A percentile compares a stretch with the other conserved stretches of the same genome.
These are phyloP conservation scores for Aethina tumida DNA, from an alignment of 1,140 invertebrate species.

Conservation along the genomic window DNA sequence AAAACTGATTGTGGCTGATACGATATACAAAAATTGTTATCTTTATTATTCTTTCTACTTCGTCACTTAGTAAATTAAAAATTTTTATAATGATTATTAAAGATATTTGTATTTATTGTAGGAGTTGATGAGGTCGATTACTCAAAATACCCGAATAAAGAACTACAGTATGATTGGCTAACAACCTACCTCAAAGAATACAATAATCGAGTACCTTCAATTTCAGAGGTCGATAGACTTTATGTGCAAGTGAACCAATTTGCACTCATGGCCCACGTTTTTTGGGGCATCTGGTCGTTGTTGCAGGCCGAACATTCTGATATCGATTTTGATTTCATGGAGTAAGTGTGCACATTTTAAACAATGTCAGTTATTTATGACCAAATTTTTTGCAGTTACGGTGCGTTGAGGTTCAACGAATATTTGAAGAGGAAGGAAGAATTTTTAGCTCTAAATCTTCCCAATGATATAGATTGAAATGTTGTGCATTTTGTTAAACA, in stretches of 20 bases:
- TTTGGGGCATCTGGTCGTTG: conserved; percentile 90
- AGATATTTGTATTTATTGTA: conserved; percentile 11
- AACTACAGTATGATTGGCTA: conserved; percentile 78
- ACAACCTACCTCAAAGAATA: conserved; percentile 61
- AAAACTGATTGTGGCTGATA: no score
- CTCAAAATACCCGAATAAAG: conserved; percentile 65
- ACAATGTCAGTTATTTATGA: conserved; percentile 4
- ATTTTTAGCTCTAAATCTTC: conserved; percentile 19
- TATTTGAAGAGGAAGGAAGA: conserved; percentile 47
- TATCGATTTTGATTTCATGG: conserved; percentile 91
- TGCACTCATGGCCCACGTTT: conserved; percentile 70
- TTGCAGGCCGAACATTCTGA: conserved; percentile 83
- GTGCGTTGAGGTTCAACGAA: conserved; percentile 52
- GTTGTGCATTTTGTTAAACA: conserved; percentile 6
- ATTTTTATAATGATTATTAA: no score
- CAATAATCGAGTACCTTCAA: conserved; percentile 28
- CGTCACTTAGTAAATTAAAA: no score
- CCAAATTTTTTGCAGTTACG: conserved; percentile 48
- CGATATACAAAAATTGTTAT: no score
- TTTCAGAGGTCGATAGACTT: conserved; percentile 55
- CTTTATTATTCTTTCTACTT: no score
- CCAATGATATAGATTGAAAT: conserved; percentile 3
- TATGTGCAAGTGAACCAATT: conserved; percentile 74
- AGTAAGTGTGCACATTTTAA: conserved; percentile 47
- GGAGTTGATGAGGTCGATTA: conserved; percentile 57